Base-by-base conservation (phyloP, 2,888 invertebrate species). In the Lissonota sp. region DNA sequence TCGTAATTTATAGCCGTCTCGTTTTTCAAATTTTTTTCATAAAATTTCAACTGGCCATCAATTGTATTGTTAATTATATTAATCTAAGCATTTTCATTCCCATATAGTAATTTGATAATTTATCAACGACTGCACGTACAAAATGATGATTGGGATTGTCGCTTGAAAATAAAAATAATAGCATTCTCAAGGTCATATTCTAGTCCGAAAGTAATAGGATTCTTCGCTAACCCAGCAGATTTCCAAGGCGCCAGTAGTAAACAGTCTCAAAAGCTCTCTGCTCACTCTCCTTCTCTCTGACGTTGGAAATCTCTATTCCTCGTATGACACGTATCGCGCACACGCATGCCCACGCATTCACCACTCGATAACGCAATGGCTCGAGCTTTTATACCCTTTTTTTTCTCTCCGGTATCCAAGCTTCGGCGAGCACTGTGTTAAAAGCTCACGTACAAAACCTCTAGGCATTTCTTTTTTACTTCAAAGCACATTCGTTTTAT, bases 271-370 rank as follows among this genome's bases (percentile, higher is more conserved):
- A 53, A 40, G 37, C 63, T 51, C 40, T 49, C 42, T 55, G 37
- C 7, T 57, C 55, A 10, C 51, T 63, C 42, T 26, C n/a, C 40
- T 12, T 53, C 60, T 67, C 55, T 40, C 5, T 71, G 70, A 55
- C 70, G 62, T 78, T 67, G 16, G 53, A 62, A 26, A 71, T 60
- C 71, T 75, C n/a, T n/a, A n/a, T n/a, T n/a, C 51, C 62, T 67
- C 67, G 55, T 66, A 49, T 78, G 53, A 82, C 80, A 78, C 71
- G 46, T 77, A 86, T 84, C 80, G 75, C 79, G 83, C 84, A 83
- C 84, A 85, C 82, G 84, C 85, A 75, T 85, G 81, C 85, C 86
- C 64, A 86, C 87, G 84, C 86, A 79, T 44, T 6, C 51, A 55
- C 57, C 75, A 82, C 75, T 83, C 85, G 83, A 85, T 86, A 86